Conservation (phyloP, 2,113 vertebrate genomes). For the Aptenodytes forsteri region DNA sequence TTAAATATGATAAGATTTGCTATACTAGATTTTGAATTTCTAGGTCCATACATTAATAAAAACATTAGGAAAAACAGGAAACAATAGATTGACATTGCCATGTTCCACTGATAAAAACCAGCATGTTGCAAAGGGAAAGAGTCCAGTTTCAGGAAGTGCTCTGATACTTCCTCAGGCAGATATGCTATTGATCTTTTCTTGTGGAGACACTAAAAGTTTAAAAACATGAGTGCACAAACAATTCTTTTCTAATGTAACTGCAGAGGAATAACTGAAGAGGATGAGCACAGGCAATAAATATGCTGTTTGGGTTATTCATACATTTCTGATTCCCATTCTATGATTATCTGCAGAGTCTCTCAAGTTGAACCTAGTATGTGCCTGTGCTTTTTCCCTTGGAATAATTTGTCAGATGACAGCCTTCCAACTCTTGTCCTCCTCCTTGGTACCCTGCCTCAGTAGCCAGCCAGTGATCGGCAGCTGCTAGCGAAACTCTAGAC, state of each 20-base stretch:
- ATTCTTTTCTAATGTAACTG: not conserved
- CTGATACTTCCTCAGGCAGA: not conserved
- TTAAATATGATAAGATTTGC: not conserved
- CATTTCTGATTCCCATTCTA: not conserved
- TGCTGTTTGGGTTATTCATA: not conserved
- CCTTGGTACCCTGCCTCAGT: not conserved
- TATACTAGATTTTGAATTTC: not conserved
- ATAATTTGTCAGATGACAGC: not conserved
- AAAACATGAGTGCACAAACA: not conserved
- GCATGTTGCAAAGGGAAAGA: rapidly evolving
- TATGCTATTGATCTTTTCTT: not conserved
- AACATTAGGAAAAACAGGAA: not conserved
- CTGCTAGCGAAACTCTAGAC: not conserved
- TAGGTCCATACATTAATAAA: not conserved
- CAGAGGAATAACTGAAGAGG: not conserved
- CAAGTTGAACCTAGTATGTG: not conserved
- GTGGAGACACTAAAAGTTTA: not conserved
- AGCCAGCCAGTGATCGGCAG: not conserved
- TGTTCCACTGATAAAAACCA: not conserved
- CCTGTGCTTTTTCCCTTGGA: not conserved
- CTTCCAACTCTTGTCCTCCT: not conserved
- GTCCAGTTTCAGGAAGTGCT: not conserved
- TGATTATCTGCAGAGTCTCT: not conserved
- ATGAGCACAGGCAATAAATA: not conserved
- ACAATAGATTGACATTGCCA: not conserved